Evolutionary conservation across 2,888 invertebrate genomes (phyloP), one percentile per base, ranked within the genome.

Genomic region (Caenorhabditis afra): DNA sequence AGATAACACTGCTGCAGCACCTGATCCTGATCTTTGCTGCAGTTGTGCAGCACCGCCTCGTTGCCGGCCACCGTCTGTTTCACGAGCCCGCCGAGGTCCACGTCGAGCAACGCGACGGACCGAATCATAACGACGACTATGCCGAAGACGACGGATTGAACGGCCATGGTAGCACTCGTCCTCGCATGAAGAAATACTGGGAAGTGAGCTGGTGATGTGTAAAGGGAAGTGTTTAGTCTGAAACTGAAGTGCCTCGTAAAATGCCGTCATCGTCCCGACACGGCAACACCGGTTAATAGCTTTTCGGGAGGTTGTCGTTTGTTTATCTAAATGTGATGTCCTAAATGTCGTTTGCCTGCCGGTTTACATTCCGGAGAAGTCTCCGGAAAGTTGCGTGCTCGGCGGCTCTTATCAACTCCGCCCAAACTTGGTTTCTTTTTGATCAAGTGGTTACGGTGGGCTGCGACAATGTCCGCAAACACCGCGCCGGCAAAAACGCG

Each of bases 41-140:
- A 77, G 49, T 70, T 77, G 53, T 59, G 47, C 20, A 77, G 65
- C 11, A 55, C 77, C 35, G 53, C 66, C 55, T 70, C 70, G 29
- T 77, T 77, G 44, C 77, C 77, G 45, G 58, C 50, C 3, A 77
- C 70, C 5, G 77, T 77, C 29, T 52, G 70, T 29, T 77, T 77
- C 16, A 77, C 77, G n/a, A 70, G 65, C 4, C 65, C 77, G 11
- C 59, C 77, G 2, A 70, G 29, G 49, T 71, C 71, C 11, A 57
- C 18, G 20, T 57, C 57, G 14, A 57, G 58, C 44, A 52, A 10
- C 14, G 49, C 22, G 23, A 67, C 37, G 3, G 16, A n/a, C 10
- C 23, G 58, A 14, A 58, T 50, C 22, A 47, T 10, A 23, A 52
- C 12, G 3, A 58, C 8, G 23, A 47, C 29, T 29, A 29, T 3